These are phyloP conservation scores for Chalcis sispes DNA, from an alignment of 2,888 invertebrate species.

Conservation along the genomic window DNA sequence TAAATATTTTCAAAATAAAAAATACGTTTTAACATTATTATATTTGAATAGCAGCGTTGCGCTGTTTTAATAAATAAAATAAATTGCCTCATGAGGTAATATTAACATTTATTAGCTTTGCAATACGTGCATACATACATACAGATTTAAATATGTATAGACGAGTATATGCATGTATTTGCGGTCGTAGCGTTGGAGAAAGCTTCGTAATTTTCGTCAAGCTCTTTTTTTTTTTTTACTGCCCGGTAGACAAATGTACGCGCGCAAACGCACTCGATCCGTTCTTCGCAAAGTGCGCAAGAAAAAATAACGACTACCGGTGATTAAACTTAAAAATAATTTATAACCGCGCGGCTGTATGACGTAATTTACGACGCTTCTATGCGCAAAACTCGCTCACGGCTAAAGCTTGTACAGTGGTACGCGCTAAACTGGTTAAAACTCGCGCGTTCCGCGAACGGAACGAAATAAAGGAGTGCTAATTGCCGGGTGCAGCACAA, in stretches of 20 bases:
- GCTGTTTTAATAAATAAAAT: conserved; percentile 25
- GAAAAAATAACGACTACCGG: conserved; percentile 19
- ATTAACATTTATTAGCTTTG: conserved; percentile 15
- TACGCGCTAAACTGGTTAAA: conserved; percentile 9
- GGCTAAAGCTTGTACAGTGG: conserved; percentile 20
- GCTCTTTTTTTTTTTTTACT: not conserved
- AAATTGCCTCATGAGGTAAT: conserved; percentile 10
- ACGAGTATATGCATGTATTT: not conserved
- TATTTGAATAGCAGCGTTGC: conserved; percentile 17
- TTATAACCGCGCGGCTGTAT: conserved; percentile 34
- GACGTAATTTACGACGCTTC: conserved; percentile 49
- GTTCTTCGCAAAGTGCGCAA: not conserved
- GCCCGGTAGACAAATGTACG: too few species aligned
- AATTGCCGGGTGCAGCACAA: conserved; percentile 41
- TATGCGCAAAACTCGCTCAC: conserved; percentile 35
- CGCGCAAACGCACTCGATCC: not conserved
- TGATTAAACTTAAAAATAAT: conserved; percentile 51
- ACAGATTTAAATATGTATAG: too few species aligned
- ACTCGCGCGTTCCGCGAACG: conserved; percentile 10
- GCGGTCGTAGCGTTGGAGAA: not conserved
- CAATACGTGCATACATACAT: conserved; percentile 2
- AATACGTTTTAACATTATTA: conserved; percentile 50
- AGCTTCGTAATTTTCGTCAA: conserved; percentile 41
- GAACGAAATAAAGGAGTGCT: conserved; percentile 12
- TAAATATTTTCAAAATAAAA: conserved; percentile 57